These are phyloP conservation scores for Girardinus metallicus DNA, from an alignment of 2,797 vertebrate species.

Conservation along the genomic window DNA sequence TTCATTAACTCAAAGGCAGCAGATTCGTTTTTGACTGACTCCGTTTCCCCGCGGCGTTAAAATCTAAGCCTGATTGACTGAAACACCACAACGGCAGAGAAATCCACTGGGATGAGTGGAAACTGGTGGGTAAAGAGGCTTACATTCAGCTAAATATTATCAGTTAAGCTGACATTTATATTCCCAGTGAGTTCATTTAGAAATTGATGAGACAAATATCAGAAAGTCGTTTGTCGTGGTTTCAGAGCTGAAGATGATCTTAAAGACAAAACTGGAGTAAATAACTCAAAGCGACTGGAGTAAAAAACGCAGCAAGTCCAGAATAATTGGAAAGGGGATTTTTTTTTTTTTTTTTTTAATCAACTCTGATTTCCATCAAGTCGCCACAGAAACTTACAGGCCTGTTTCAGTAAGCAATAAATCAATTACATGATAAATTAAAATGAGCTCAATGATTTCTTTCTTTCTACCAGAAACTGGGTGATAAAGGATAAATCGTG, in stretches of 20 bases:
- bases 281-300: not conserved
- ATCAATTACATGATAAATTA: too few relatives aligned
- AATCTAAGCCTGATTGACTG: conserved; percentile 42
- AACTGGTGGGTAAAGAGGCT: conserved; percentile 12
- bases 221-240: not conserved
- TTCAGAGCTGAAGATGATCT: not conserved
- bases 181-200: not conserved
- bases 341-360: not conserved
- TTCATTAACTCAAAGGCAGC: conserved; percentile 12
- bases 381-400: not conserved
- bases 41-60: conserved; percentile 5
- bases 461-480: too few relatives aligned
- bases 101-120: conserved; percentile 18
- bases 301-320: not conserved
- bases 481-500: too few relatives aligned
- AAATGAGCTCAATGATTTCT: too few relatives aligned
- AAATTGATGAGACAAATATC: not conserved
- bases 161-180: conserved; percentile 1
- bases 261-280: not conserved
- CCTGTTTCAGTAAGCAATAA: too few relatives aligned
- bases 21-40: conserved; percentile 21
- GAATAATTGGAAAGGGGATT: not conserved
- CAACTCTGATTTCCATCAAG: not conserved
- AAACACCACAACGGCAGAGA: conserved; percentile 18
- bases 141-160: conserved; percentile 24